Evolutionary conservation across 2,888 invertebrate species (phyloP).

Genomic region (Acanthosepion lycidas): DNA sequence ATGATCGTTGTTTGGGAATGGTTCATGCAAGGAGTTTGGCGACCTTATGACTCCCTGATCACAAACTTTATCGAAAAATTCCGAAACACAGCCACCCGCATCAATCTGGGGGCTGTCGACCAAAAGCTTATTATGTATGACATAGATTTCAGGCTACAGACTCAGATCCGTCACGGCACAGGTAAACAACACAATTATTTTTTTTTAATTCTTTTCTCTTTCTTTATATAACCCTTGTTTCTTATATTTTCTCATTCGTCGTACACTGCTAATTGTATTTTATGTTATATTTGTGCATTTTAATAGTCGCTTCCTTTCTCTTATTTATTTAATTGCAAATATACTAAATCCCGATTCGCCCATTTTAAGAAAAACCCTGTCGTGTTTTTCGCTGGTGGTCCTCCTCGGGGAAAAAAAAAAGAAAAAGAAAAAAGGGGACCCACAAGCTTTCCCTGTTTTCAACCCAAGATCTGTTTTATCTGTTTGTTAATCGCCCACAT

Average conservation of each 20-base stretch:
- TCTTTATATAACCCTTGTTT: not conserved
- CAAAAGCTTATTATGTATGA: slow-evolving; percentile 60
- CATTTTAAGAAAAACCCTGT: not conserved
- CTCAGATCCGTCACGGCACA: slow-evolving; percentile 65
- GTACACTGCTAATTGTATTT: not conserved
- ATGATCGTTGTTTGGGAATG: slow-evolving; percentile 70
- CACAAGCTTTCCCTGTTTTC: not conserved
- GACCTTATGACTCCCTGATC: slow-evolving; percentile 65
- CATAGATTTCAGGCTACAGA: slow-evolving; percentile 61
- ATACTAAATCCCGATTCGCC: not conserved
- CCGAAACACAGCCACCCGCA: slow-evolving; percentile 51
- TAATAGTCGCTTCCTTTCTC: not conserved
- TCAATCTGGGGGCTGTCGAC: slow-evolving; percentile 62
- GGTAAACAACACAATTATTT: slow-evolving; percentile 55
- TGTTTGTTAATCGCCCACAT: too few species aligned
- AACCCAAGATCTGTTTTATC: not conserved
- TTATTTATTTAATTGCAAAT: not conserved
- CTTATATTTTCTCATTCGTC: not conserved
- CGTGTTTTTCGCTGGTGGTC: too few species aligned
- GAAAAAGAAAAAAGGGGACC: not conserved
- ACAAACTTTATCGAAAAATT: slow-evolving; percentile 63
- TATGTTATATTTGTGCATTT: not conserved
- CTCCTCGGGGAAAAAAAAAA: not conserved
- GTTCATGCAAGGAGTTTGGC: slow-evolving; percentile 67
- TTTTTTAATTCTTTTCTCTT: not conserved